phyloP scores from a whole-genome alignment of 2,888 invertebrate genomes.

The Dryococelus australis region DNA sequence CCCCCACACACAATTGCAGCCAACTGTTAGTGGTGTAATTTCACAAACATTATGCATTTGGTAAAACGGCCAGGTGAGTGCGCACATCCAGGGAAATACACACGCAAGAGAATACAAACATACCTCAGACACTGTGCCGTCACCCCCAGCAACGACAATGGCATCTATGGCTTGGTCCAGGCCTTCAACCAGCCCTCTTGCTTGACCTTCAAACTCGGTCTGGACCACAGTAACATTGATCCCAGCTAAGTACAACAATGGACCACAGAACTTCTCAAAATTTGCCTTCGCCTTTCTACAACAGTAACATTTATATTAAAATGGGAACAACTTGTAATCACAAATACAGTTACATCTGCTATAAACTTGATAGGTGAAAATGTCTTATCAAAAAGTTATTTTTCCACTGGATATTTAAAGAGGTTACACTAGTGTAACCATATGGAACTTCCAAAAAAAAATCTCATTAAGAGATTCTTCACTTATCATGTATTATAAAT shows the following conservation, averaged over 20 bases:
- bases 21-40: too few species aligned
- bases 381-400: too few species aligned
- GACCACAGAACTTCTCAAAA: slow-evolving; percentile 92
- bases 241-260: slow-evolving; percentile 91
- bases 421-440: too few species aligned
- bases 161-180: slow-evolving; percentile 81
- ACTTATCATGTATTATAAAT: too few species aligned
- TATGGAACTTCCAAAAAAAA: too few species aligned
- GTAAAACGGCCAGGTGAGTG: too few species aligned
- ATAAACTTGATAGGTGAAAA: too few species aligned
- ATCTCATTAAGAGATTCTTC: too few species aligned
- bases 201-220: slow-evolving; percentile 89
- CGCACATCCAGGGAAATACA: too few species aligned
- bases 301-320: slow-evolving; percentile 38
- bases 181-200: slow-evolving; percentile 79
- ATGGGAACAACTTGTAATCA: neutral
- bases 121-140: slow-evolving; percentile 92
- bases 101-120: neutral
- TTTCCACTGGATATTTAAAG: too few species aligned
- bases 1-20: too few species aligned
- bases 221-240: slow-evolving; percentile 76
- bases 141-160: slow-evolving; percentile 92
- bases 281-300: slow-evolving; percentile 64
- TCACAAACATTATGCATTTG: too few species aligned
- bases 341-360: neutral